Base-by-base conservation (phyloP, 2,797 vertebrate genomes). In the Pangasius larnaudii region DNA sequence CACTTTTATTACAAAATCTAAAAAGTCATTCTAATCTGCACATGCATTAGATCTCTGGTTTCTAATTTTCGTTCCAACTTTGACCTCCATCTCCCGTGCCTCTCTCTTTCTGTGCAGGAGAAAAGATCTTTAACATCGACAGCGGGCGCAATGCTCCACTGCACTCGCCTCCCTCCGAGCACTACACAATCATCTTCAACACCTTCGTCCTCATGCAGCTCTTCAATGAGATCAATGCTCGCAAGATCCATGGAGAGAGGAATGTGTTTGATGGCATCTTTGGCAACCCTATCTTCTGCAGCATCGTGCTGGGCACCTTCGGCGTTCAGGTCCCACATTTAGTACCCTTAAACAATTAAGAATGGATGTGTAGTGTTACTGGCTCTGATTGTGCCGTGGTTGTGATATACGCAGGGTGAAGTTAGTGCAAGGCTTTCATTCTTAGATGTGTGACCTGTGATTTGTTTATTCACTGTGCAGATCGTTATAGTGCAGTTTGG, bases 171-270 rank as follows among this genome's bases (percentile, higher is more conserved):
- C 97, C 98, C 1, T 97, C 97, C 0, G 98, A 98, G 93, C 97
- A 98, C 93, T 98, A 97, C 95, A 97, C 97, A 93, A 97, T 98
- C 94, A 97, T 98, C 92, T 98, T 98, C 94, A 98, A 97, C 94
- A 97, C 96, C 87, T 98, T 98, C 78, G 97, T 98, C 90, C 95
- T 98, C 92, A 98, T 97, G 97, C 97, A 98, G 89, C 96, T 98
- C 63, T 97, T 97, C 93, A 98, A 97, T 14, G 97, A 98, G 95
- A 96, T 98, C 92, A 98, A 98, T 22, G 97, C 97, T 36, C 96
- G 97, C 89, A 98, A 97, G 92, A 97, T 97, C 92, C 97, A 97
- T 2, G 97, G 97, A 24, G 97, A 98, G 93, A 95, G 96, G 85
- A 97, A 97, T 13, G 97, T 98, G 83, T 98, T 98, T 33, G 96